These are phyloP conservation scores for Nysson spinosus DNA, from an alignment of 2,888 invertebrate genomes.

Conservation along the genomic window DNA sequence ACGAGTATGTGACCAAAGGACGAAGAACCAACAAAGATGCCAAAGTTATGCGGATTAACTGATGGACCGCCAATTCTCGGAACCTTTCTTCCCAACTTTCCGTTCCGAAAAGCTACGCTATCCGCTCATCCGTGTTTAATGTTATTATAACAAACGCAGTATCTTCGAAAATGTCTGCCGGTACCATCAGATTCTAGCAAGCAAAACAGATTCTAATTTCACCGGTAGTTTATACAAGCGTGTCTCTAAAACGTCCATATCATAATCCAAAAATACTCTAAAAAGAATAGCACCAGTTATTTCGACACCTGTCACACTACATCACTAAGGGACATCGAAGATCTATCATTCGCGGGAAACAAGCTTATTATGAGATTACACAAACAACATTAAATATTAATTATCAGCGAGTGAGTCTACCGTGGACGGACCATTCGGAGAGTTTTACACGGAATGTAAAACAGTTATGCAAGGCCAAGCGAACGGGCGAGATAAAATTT, in stretches of 20 bases:
- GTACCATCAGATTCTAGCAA: no score
- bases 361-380: no score
- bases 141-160: slow-evolving; percentile 48
- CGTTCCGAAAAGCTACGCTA: slow-evolving; percentile 22
- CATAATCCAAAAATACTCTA: no score
- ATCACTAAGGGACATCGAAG: slow-evolving; percentile 42
- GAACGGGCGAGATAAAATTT: no score
- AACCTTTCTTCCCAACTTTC: slow-evolving; percentile 18
- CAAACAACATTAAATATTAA: no score
- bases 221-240: slow-evolving; percentile 39
- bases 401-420: no score
- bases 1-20: slow-evolving; percentile 45
- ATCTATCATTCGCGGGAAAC: no score
- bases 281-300: slow-evolving; percentile 29
- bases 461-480: no score
- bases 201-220: slow-evolving; percentile 47
- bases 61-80: slow-evolving; percentile 40
- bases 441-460: no score
- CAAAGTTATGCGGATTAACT: slow-evolving; percentile 67
- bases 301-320: slow-evolving; percentile 38
- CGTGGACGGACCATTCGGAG: no score
- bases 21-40: slow-evolving; percentile 44
- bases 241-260: no score
- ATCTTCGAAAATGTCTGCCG: slow-evolving; percentile 40
- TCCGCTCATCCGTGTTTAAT: slow-evolving; percentile 22